Evolutionary conservation across 2,113 vertebrate genomes (phyloP).

Genomic region (Noctilio leporinus): DNA sequence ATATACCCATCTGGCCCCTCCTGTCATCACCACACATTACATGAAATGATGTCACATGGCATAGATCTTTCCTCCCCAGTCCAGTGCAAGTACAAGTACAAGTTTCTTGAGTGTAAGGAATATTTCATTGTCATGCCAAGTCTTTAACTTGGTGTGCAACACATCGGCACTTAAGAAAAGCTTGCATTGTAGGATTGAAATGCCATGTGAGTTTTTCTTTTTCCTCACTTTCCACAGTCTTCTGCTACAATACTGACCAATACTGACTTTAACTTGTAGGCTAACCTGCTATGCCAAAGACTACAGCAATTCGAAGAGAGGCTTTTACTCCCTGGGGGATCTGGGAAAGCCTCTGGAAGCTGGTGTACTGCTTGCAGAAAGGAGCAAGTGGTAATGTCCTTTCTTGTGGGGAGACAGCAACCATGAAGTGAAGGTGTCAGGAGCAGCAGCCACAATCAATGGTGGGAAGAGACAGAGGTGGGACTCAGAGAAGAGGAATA

Average conservation of each 20-base stretch:
- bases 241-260: not conserved
- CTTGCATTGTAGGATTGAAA: not conserved
- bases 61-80: not conserved
- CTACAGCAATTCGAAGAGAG: too few relatives aligned
- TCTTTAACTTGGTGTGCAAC: not conserved
- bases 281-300: not conserved
- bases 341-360: not conserved
- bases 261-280: not conserved
- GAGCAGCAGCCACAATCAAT: rapidly evolving
- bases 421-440: not conserved
- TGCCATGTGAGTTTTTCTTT: not conserved
- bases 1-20: not conserved
- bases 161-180: not conserved
- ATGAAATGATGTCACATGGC: not conserved
- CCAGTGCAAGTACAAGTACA: too few relatives aligned
- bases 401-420: not conserved
- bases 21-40: not conserved
- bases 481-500: not conserved
- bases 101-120: not conserved
- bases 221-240: not conserved
- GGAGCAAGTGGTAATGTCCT: too few relatives aligned
- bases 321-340: not conserved
- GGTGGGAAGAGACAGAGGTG: not conserved
- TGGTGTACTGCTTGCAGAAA: not conserved
- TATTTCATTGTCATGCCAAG: not conserved